phyloP scores from a whole-genome alignment of 1,140 invertebrate species.

The Saccostrea glomerata region DNA sequence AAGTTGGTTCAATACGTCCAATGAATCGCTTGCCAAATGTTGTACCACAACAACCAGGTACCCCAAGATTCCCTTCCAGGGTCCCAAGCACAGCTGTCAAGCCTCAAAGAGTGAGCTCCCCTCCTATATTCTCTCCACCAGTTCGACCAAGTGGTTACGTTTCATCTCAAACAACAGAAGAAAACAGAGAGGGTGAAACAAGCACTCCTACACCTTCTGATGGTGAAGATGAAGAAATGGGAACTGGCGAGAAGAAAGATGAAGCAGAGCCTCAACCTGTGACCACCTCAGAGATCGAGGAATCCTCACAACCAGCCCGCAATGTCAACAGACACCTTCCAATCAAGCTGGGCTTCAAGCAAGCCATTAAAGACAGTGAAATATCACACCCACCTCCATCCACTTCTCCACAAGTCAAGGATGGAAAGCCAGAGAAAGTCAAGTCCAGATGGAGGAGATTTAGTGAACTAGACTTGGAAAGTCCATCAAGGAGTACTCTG shows the following conservation, averaged over 20 bases:
- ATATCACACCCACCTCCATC: constrained; percentile 42
- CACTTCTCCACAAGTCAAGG: constrained; percentile 31
- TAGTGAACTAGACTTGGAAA: constrained; percentile 85
- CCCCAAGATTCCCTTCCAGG: neutral
- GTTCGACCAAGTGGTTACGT: neutral
- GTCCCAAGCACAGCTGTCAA: neutral
- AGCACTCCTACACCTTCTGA: constrained; percentile 14
- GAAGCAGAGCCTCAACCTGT: neutral
- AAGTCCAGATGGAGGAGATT: constrained; percentile 91
- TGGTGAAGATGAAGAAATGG: neutral
- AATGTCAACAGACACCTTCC: constrained; percentile 37
- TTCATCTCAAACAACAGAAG: neutral
- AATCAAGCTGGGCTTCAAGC: constrained; percentile 57
- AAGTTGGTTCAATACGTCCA: neutral
- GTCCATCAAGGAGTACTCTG: neutral
- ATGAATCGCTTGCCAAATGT: neutral
- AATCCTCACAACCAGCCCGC: neutral
- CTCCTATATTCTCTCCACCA: neutral
- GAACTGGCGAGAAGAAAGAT: neutral
- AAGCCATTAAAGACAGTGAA: constrained; percentile 50
- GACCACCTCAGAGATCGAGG: constrained; percentile 16
- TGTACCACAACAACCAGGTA: neutral
- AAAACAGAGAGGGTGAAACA: neutral
- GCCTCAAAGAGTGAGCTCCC: neutral
- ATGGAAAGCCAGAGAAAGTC: constrained; percentile 88